A percentile compares a stretch with the other conserved stretches of the same genome.
These are phyloP conservation scores for Pipistrellus nathusii DNA, from an alignment of 2,797 vertebrate genomes.

Conservation along the genomic window DNA sequence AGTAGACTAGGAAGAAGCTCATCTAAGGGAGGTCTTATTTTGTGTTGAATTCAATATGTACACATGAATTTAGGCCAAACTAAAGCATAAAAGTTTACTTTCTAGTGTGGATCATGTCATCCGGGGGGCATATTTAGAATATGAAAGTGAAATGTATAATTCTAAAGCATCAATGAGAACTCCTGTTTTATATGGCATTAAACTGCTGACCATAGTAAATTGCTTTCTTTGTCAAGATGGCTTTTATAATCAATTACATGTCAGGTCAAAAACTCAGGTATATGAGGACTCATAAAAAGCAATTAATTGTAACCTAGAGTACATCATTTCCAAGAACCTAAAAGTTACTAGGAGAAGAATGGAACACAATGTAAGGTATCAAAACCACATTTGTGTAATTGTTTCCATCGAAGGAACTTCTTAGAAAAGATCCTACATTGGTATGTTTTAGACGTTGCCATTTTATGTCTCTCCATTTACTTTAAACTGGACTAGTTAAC, in stretches of 20 bases:
- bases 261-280: slow-evolving; percentile 82
- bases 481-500: slow-evolving; percentile 23
- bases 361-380: not conserved
- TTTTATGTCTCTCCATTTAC: not conserved
- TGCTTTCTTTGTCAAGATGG: slow-evolving; percentile 73
- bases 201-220: slow-evolving; percentile 82
- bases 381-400: slow-evolving; percentile 11
- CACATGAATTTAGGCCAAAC: not conserved
- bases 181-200: slow-evolving; percentile 80
- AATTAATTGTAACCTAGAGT: slow-evolving; percentile 85
- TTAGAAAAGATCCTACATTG: slow-evolving; percentile 11
- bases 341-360: slow-evolving; percentile 80
- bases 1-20: not conserved
- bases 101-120: slow-evolving; percentile 22
- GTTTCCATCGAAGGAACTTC: slow-evolving; percentile 38
- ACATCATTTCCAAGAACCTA: slow-evolving; percentile 82
- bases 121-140: slow-evolving; percentile 70
- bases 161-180: slow-evolving; percentile 82
- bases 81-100: slow-evolving; percentile 51
- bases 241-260: slow-evolving; percentile 82
- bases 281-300: slow-evolving; percentile 82
- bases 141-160: slow-evolving; percentile 78
- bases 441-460: slow-evolving; percentile 36
- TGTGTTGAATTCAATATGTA: slow-evolving; percentile 12
- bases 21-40: not conserved